These are phyloP conservation scores for Copidosoma floridanum DNA, from an alignment of 1,140 invertebrate species.

Conservation along the genomic window DNA sequence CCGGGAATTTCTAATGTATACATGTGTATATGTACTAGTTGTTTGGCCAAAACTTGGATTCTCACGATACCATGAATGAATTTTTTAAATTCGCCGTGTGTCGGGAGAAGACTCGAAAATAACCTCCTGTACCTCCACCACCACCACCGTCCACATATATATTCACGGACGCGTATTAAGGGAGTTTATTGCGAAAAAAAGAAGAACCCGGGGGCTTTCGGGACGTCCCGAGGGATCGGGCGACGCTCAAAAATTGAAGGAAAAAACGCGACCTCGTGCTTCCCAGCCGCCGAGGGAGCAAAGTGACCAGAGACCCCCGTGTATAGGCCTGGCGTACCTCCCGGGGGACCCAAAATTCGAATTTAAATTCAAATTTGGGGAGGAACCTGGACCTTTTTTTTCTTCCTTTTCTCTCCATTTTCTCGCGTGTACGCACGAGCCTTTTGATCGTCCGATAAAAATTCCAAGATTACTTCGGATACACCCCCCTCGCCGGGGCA, in stretches of 20 bases:
- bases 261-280: conserved; percentile 31
- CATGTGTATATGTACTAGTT: too few relatives aligned
- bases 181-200: conserved; percentile 42
- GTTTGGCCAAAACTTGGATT: too few relatives aligned
- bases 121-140: too few relatives aligned
- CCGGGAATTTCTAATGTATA: too few relatives aligned
- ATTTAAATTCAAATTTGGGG: conserved; percentile 53
- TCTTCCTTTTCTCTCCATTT: conserved; percentile 20
- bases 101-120: too few relatives aligned
- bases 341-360: conserved; percentile 40
- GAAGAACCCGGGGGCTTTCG: too few relatives aligned
- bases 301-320: conserved; percentile 49
- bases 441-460: conserved; percentile 33
- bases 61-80: too few relatives aligned
- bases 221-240: conserved; percentile 41
- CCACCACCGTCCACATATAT: conserved; percentile 23
- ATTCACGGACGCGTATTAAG: conserved; percentile 41
- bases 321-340: too few relatives aligned
- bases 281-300: conserved; percentile 31
- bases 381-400: background rate
- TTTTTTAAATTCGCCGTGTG: conserved; percentile 15
- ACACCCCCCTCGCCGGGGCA: too few relatives aligned
- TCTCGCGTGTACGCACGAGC: background rate
- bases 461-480: conserved; percentile 34
- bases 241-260: conserved; percentile 52